phyloP scores from a whole-genome alignment of 2,888 invertebrate genomes.

The Pachliopta kotzebuea region DNA sequence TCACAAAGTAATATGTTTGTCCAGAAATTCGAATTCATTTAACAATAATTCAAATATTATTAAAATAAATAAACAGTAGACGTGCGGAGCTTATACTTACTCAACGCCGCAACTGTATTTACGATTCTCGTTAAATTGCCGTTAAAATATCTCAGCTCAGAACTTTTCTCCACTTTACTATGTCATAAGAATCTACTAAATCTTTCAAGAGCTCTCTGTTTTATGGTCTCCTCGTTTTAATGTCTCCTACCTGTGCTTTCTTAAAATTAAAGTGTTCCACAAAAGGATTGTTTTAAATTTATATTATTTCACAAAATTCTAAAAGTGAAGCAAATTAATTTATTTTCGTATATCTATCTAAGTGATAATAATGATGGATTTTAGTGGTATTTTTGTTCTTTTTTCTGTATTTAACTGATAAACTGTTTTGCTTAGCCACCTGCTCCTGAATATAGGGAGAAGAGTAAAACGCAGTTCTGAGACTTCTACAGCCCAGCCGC shows the following conservation, averaged over 20 bases:
- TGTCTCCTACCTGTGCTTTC: conserved; percentile 12
- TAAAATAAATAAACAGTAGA: neutral
- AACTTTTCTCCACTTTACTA: conserved; percentile 19
- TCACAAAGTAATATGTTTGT: neutral
- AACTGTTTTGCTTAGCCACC: too few relatives aligned
- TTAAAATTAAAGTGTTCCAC: conserved; percentile 12
- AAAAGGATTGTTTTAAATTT: neutral
- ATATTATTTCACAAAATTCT: neutral
- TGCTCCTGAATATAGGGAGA: too few relatives aligned
- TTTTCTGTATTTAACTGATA: too few relatives aligned
- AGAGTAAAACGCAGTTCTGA: too few relatives aligned
- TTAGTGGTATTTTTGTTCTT: too few relatives aligned
- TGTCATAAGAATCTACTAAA: conserved; percentile 21
- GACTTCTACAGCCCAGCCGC: too few relatives aligned
- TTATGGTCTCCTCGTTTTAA: conserved; percentile 18
- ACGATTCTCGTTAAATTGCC: conserved; percentile 22
- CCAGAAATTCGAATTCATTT: neutral
- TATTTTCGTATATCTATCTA: too few relatives aligned
- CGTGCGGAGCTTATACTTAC: neutral
- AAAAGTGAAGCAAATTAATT: neutral
- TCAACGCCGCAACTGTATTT: conserved; percentile 4
- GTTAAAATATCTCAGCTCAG: conserved; percentile 20
- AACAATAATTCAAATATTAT: neutral
- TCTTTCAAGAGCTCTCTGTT: conserved; percentile 19
- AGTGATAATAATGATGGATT: too few relatives aligned